Base-by-base conservation (phyloP, 1,140 invertebrate genomes). In the Papilio polytes region DNA sequence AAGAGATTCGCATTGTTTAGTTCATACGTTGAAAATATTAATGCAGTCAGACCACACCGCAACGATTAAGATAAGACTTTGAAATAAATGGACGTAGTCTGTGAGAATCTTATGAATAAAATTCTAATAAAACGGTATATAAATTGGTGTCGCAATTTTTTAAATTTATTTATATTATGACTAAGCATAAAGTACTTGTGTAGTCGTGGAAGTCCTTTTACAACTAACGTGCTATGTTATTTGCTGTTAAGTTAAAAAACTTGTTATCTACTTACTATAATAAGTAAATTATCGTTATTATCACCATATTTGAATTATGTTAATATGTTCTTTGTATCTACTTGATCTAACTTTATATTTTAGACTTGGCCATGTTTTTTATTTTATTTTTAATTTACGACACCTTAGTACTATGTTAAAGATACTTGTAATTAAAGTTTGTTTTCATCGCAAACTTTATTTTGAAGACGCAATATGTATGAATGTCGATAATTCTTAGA, bases 61-160 rank as follows among this genome's bases (percentile, higher is more conserved):
- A 31, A 70, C 26, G 12, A 31, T 70, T 48, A 12, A 74, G 74
- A 74, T 74, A 74, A 74, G 7, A 26, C n/a, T 74, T 74, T 59
- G 76, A 63, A 76, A 48, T 76, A 76, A 76, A 70, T 70, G 63
- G 63, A 8, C 26, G 63, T 36, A 31, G 63, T 70, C 63, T 70
- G 63, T 70, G 63, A 70, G 63, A 70, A 70, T 31, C 26, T 70
- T 70, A 70, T 70, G 63, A 70, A 70, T 70, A 70, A 70, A 31
- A 31, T 15, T 70, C 12, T 31, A 70, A 70, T 70, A 70, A 74
- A 74, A 74, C 44, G 74, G 74, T 74, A 46, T 18, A 31, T 70
- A 70, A 70, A 70, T 70, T 70, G 63, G 15, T 70, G 63, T 70
- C 13, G 26, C 26, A 7, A 36, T 70, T 31, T 70, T 36, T 70